phyloP scores from a whole-genome alignment of 2,113 vertebrate species.

The Gobius niger region DNA sequence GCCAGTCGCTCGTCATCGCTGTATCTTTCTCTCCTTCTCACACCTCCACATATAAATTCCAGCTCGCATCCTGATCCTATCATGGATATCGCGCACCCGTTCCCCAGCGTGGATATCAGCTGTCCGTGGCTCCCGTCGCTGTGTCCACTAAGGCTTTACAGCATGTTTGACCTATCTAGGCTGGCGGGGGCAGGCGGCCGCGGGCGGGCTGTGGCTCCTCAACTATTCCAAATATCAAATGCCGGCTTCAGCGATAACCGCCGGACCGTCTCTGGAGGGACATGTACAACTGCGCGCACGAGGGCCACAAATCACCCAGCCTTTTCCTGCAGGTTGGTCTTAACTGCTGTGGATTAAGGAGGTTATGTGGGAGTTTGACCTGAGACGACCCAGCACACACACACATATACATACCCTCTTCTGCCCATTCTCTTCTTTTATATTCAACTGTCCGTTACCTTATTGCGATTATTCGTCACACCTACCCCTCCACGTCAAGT shows the following conservation, averaged over 20 bases:
- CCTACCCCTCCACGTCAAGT: no score
- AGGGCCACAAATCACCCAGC: conserved; percentile 15
- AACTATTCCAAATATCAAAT: conserved; percentile 67
- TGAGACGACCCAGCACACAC: conserved; percentile 16
- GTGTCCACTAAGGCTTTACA: conserved; percentile 71
- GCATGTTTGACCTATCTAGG: conserved; percentile 64
- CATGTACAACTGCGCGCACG: conserved; percentile 7
- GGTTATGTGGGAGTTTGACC: conserved; percentile 25
- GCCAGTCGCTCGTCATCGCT: conserved; percentile 24
- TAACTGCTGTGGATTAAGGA: conserved; percentile 25
- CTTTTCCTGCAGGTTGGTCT: conserved; percentile 25
- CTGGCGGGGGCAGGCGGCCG: conserved; percentile 24
- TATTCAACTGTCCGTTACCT: no score
- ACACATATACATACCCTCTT: neutral
- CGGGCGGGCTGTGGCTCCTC: conserved; percentile 41
- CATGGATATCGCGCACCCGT: conserved; percentile 54
- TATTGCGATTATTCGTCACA: no score
- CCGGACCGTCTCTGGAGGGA: conserved; percentile 6
- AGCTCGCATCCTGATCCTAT: conserved; percentile 44
- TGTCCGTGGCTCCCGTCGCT: conserved; percentile 47
- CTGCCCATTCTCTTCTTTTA: no score
- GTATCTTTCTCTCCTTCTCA: conserved; percentile 9
- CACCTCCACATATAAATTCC: conserved; percentile 45
- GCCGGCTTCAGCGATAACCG: conserved; percentile 42
- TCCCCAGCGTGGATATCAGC: conserved; percentile 43